These are phyloP conservation scores for Cynocephalus volans DNA, from an alignment of 2,113 vertebrate species.

Conservation along the genomic window DNA sequence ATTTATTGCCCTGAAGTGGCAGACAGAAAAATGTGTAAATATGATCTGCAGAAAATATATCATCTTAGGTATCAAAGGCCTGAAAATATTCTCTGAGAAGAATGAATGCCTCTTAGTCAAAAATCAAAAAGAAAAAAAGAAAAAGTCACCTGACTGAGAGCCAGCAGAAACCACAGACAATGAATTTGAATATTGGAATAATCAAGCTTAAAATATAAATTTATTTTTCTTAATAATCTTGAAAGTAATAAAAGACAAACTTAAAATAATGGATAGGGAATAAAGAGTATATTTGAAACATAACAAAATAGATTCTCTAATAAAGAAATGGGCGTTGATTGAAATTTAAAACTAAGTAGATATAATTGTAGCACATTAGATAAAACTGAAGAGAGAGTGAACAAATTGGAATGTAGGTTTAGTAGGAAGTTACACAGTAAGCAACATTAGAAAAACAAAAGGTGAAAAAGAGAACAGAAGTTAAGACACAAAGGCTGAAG, in stretches of 20 bases:
- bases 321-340: too few relatives aligned
- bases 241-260: neutral
- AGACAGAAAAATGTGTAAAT: neutral
- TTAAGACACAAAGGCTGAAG: neutral
- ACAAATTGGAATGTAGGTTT: neutral
- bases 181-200: neutral
- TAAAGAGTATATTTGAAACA: neutral
- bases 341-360: too few relatives aligned
- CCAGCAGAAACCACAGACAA: neutral
- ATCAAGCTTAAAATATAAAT: neutral
- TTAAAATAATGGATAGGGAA: constrained; percentile 3
- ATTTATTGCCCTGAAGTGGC: neutral
- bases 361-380: neutral
- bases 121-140: neutral
- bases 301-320: neutral
- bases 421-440: neutral
- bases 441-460: neutral
- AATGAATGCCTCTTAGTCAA: neutral
- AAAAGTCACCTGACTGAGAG: neutral
- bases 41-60: neutral
- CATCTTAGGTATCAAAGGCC: too few relatives aligned
- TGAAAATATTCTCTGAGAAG: neutral
- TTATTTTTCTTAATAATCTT: neutral
- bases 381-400: neutral
- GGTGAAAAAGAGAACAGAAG: neutral